phyloP scores from a whole-genome alignment of 2,797 vertebrate genomes.

The Loris lydekkerianus region DNA sequence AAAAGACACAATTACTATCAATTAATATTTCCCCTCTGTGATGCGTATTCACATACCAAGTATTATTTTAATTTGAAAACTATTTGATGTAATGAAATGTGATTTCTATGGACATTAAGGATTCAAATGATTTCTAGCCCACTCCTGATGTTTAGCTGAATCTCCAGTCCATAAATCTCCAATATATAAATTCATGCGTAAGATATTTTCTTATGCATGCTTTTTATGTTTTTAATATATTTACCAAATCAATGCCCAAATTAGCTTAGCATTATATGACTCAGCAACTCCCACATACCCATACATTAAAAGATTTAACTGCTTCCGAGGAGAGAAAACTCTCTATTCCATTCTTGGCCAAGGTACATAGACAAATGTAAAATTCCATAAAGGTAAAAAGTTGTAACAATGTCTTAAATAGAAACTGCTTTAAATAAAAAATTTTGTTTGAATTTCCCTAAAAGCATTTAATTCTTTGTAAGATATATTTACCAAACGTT shows the following conservation, averaged over 20 bases:
- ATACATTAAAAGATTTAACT: background rate
- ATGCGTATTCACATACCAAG: background rate
- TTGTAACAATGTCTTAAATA: slow-evolving; percentile 27
- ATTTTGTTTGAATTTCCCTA: slow-evolving; percentile 20
- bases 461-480: slow-evolving; percentile 61
- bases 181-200: background rate
- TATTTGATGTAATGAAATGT: slow-evolving; percentile 21
- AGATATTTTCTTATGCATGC: background rate
- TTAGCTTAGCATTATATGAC: background rate
- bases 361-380: background rate
- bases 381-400: slow-evolving; percentile 34
- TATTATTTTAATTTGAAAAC: slow-evolving; percentile 19
- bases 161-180: background rate
- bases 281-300: background rate
- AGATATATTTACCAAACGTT: slow-evolving; percentile 58
- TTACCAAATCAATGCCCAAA: slow-evolving; percentile 38
- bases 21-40: background rate
- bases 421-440: slow-evolving; percentile 15
- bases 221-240: slow-evolving; percentile 51
- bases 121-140: background rate
- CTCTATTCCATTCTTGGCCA: background rate
- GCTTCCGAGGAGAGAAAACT: slow-evolving; percentile 21
- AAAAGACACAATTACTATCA: background rate
- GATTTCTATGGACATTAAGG: slow-evolving; percentile 36
- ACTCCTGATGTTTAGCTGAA: background rate